A percentile compares a stretch with the other conserved stretches of the same genome.
Conservation (phyloP, 2,888 invertebrate species). For the Tipula lateralis region DNA sequence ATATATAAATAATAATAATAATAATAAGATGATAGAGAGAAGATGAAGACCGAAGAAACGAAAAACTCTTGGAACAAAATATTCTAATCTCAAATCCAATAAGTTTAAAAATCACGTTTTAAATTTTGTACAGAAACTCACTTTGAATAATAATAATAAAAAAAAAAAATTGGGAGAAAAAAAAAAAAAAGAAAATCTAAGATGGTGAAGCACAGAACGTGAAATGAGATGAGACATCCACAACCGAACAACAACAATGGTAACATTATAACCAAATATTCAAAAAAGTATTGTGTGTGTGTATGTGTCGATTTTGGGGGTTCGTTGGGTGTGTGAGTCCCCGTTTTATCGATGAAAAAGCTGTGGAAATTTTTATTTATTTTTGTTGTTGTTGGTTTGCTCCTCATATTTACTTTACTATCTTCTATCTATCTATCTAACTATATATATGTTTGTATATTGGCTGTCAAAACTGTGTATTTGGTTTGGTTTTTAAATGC, state of each 20-base stretch:
- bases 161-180: not conserved
- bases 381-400: not conserved
- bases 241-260: not conserved
- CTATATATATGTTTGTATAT: not conserved
- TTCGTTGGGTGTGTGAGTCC: not conserved
- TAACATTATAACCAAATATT: slow-evolving; percentile 19
- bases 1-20: not conserved
- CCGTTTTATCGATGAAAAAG: not conserved
- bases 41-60: not conserved
- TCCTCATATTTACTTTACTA: not conserved
- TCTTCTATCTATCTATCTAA: too few relatives aligned
- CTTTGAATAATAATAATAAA: slow-evolving; percentile 14
- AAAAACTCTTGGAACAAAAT: not conserved
- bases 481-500: not conserved
- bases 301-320: not conserved
- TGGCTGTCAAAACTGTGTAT: not conserved
- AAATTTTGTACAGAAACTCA: not conserved
- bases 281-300: slow-evolving; percentile 24
- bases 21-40: too few relatives aligned
- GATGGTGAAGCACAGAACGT: not conserved
- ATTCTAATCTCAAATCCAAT: slow-evolving; percentile 24
- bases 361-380: not conserved
- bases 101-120: slow-evolving; percentile 24
- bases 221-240: not conserved
- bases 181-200: too few relatives aligned